Evolutionary conservation across 2,797 vertebrate genomes (phyloP).

Genomic region (Menidia menidia): DNA sequence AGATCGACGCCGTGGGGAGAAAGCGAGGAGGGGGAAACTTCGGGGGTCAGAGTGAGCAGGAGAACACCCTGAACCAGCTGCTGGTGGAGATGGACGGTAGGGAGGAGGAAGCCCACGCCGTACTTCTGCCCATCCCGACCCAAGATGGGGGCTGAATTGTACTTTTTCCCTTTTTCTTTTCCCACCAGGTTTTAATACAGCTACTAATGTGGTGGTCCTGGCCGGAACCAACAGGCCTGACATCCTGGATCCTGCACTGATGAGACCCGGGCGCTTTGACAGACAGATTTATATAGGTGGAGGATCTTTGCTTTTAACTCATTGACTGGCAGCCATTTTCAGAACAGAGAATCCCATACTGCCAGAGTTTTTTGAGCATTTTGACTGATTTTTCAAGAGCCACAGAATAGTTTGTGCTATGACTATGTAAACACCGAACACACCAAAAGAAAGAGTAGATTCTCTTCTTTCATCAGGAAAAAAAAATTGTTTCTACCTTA

Average conservation of each 20-base stretch:
- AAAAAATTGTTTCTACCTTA: too few relatives aligned
- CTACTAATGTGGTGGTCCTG: constrained; percentile 95
- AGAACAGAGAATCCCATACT: too few relatives aligned
- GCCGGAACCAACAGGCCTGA: constrained; percentile 97
- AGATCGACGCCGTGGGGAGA: constrained; percentile 95
- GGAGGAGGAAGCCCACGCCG: neutral
- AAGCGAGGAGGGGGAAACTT: constrained; percentile 95
- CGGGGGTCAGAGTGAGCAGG: constrained; percentile 96
- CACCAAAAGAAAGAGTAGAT: too few relatives aligned
- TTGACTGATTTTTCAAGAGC: too few relatives aligned
- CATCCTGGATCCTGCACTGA: constrained; percentile 94
- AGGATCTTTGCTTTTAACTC: neutral
- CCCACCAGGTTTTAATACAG: constrained; percentile 92
- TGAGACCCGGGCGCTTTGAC: constrained; percentile 96
- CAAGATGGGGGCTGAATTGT: neutral
- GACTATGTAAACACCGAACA: too few relatives aligned
- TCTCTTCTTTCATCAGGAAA: too few relatives aligned
- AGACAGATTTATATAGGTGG: constrained; percentile 96
- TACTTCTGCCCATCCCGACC: neutral
- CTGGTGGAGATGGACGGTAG: constrained; percentile 98
- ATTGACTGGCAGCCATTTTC: neutral
- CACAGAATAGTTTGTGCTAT: too few relatives aligned
- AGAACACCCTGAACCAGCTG: constrained; percentile 97
- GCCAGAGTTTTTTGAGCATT: too few relatives aligned
- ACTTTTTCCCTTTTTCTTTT: neutral